Evolutionary conservation across 2,113 vertebrate genomes (phyloP), one percentile per base, ranked within the genome.

Genomic region (Phainopepla nitens): DNA sequence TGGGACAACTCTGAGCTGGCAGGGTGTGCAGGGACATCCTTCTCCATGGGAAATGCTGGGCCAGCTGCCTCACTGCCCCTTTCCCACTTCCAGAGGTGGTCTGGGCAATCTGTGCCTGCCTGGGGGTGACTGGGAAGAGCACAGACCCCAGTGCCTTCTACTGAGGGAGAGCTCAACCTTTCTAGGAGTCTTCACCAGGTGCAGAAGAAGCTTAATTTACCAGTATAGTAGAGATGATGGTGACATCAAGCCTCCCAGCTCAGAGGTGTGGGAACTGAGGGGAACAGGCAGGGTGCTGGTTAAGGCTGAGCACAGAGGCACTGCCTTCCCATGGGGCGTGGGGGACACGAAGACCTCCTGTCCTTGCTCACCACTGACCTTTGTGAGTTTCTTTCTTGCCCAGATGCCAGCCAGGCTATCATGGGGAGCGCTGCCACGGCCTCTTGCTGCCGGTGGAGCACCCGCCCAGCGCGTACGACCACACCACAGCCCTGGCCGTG

Each of bases 401-500:
- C 77, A 98, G 98, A 94, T 99, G 99, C 96, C 97, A 98, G 57
- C 86, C 77, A 1, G 98, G 98, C 62, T 99, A 99, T 94, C 98
- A 99, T 0, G 99, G 99, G 22, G 98, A 98, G 64, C 97, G 99
- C 76, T 99, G 99, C 82, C 97, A 99, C 3, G 98, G 98, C 13
- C 97, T 99, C 96, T 97, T 89, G 3, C 97, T 99, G 88, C 98
- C 99, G 0, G 97, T 98, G 62, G 98, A 98, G 91, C 98, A 98
- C 25, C 97, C 88, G 2, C 97, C 97, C n/a, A 98, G 97, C 10
- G 90, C 97, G 0, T 99, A 99, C 73, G 99, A 98, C 97, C 98
- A 99, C 68, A 99, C 99, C 44, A 99, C 99, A 0, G 98, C 99
- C 4, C 98, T 99, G 95, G 99, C 99, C 0, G 98, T 99, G 3